Evolutionary conservation across 1,140 invertebrate species (phyloP), one percentile per base, ranked within the genome.

Genomic region (Trialeurodes vaporariorum): DNA sequence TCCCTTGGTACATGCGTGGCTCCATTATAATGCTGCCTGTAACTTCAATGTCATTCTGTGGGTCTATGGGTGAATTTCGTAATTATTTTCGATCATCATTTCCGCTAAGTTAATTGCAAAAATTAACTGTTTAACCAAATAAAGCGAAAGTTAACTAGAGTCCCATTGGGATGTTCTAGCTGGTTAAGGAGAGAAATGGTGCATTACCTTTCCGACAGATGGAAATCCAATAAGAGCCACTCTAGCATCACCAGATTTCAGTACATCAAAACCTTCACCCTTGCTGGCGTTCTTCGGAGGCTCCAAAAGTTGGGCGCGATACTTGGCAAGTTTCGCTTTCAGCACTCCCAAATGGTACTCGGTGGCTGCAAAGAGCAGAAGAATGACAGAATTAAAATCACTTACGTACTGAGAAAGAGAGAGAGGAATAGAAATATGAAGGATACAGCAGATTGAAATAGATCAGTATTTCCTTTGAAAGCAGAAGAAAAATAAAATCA

Each of bases 221-320:
- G 96, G 96, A 78, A 98, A 98, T 67, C 96, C 96, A 75, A 99
- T 99, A 2, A 99, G 82, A 22, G 97, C 96, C 21, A 98, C 94
- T 76, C 98, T 83, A 2, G 98, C 98, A 90, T 99, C 98, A 60
- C 98, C 98, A 74, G 94, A 97, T 81, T 99, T 99, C 71, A 99
- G 84, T 17, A 99, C 98, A 89, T 99, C 98, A 80, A 99, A 99
- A 12, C 98, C 98, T 83, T 99, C 98, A 21, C 98, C 98, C 79
- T 98, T 99, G 74, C 96, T 93, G 40, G 91, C 89, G 76, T 95
- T 93, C 78, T 98, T 98, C 0, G 90, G 83, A 0, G 96, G 96
- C 77, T 99, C 96, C 27, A 99, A 78, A 21, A 99, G 79, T 76
- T 98, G 94, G 5, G 94, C 91, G 59, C 97, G 83, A 75, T 98